Evolutionary conservation across 2,888 invertebrate genomes (phyloP).

Genomic region (Spilarctia lutea): DNA sequence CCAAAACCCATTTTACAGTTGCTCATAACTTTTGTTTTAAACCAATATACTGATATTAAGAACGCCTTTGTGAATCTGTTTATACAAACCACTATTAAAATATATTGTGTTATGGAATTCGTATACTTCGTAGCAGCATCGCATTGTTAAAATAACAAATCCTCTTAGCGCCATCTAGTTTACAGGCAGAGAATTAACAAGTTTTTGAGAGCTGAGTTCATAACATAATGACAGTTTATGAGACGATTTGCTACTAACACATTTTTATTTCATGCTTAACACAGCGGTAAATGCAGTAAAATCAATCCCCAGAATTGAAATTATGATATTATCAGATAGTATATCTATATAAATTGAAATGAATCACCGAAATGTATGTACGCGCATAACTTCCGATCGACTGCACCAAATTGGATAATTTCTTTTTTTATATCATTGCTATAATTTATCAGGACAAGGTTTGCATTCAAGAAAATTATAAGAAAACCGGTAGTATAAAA

Average conservation of each 20-base stretch:
- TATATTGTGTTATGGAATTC: neutral
- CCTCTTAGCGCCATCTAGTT: constrained; percentile 2
- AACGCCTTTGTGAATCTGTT: neutral
- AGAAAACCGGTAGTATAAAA: no score
- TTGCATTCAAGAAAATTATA: no score
- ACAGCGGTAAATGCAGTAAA: no score
- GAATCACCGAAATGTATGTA: no score
- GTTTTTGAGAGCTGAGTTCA: neutral
- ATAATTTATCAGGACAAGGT: no score
- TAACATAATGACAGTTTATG: neutral
- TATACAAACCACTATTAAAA: neutral
- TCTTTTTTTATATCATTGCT: no score
- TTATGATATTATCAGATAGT: no score
- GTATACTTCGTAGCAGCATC: neutral
- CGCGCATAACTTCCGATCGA: no score
- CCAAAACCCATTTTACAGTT: neutral
- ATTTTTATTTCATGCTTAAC: neutral
- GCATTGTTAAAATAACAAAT: neutral
- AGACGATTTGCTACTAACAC: neutral
- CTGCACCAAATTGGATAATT: no score
- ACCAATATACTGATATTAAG: neutral
- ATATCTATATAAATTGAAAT: no score
- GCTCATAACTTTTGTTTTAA: neutral
- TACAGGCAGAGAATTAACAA: neutral
- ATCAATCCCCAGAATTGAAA: neutral